A percentile compares a stretch with the other conserved stretches of the same genome.
Evolutionary conservation across 2,888 invertebrate genomes (phyloP).

Genomic region (Heteromyza rotundicornis): DNA sequence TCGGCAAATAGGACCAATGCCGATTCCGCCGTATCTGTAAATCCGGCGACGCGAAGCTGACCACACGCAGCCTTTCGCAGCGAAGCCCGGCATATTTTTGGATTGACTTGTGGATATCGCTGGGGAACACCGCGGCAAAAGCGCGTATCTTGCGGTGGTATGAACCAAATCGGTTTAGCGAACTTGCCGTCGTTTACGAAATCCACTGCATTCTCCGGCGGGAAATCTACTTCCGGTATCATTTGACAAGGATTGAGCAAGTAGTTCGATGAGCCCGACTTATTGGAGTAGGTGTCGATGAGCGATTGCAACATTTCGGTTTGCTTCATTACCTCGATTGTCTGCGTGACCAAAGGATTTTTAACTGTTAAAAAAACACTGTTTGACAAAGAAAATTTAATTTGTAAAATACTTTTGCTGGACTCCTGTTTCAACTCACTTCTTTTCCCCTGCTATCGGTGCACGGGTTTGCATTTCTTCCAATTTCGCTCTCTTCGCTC

Average conservation of each 20-base stretch:
- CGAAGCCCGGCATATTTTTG: conserved; percentile 44
- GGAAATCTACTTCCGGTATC: conserved; percentile 61
- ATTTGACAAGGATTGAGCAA: conserved; percentile 59
- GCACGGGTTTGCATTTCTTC: conserved; percentile 41
- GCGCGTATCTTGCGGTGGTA: conserved; percentile 53
- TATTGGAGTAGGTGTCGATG: conserved; percentile 60
- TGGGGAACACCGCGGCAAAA: conserved; percentile 54
- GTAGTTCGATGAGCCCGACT: conserved; percentile 59
- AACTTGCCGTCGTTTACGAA: conserved; percentile 56
- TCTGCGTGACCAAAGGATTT: conserved; percentile 59
- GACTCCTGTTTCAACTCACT: neutral
- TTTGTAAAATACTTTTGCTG: neutral
- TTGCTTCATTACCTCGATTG: conserved; percentile 62
- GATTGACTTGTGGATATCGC: conserved; percentile 45
- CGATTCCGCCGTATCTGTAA: conserved; percentile 57
- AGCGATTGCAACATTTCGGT: conserved; percentile 60
- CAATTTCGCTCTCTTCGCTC: conserved; percentile 44
- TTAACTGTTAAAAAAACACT: conserved; percentile 51
- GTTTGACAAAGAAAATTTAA: neutral
- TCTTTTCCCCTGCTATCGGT: neutral
- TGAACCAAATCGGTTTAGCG: conserved; percentile 59
- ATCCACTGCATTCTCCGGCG: conserved; percentile 57
- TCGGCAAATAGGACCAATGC: conserved; percentile 55
- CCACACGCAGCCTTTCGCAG: conserved; percentile 59
- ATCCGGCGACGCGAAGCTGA: conserved; percentile 57